Evolutionary conservation across 2,888 invertebrate genomes (phyloP).

Genomic region (Tanypteryx hageni): DNA sequence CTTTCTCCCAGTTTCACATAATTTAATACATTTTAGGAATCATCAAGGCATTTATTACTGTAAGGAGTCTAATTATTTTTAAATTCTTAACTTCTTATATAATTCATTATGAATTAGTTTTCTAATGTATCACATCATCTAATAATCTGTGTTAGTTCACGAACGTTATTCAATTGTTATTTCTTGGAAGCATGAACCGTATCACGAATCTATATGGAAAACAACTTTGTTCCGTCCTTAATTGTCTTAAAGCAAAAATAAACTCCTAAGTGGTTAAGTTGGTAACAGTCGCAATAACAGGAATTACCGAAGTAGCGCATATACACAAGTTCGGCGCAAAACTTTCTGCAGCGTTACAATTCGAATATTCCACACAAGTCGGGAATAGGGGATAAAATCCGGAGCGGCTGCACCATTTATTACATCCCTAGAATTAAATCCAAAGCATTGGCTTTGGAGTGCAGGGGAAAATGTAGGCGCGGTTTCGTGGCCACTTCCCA

Average conservation of each 20-base stretch:
- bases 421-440: conserved; percentile 4
- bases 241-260: background rate
- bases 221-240: too few relatives aligned
- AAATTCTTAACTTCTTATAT: too few relatives aligned
- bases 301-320: background rate
- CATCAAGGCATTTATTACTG: too few relatives aligned
- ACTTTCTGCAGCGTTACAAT: background rate
- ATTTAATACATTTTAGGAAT: too few relatives aligned
- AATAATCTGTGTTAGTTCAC: too few relatives aligned
- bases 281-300: background rate
- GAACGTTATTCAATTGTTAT: too few relatives aligned
- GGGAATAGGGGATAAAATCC: background rate
- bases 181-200: too few relatives aligned
- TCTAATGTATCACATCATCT: too few relatives aligned
- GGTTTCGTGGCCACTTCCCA: background rate
- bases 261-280: background rate
- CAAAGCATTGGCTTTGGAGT: conserved; percentile 22
- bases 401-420: conserved; percentile 27
- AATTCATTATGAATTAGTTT: too few relatives aligned
- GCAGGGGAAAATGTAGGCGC: background rate
- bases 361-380: background rate
- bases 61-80: too few relatives aligned
- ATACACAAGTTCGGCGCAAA: background rate
- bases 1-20: too few relatives aligned
- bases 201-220: too few relatives aligned